Base-by-base conservation (phyloP, 2,888 invertebrate species). In the Rhagophthalmus giganteus region DNA sequence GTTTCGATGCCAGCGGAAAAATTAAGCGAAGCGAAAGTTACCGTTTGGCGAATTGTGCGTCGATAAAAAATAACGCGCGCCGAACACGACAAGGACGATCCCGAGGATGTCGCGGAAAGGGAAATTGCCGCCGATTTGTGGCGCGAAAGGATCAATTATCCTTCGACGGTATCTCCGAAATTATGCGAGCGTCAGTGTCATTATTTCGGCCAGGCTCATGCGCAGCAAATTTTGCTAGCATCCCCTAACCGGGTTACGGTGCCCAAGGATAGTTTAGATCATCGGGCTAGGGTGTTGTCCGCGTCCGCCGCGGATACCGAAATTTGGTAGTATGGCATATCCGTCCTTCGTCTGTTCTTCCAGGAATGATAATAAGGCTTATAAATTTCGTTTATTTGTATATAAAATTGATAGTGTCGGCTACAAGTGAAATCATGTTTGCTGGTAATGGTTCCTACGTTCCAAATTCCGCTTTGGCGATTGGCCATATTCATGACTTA, bases 1-100 rank as follows among this genome's bases (percentile, higher is more conserved):
- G n/a, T n/a, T n/a, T n/a, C n/a, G n/a, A n/a, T n/a, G n/a, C n/a
- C n/a, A 11, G 55, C 16, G 59, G 59, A 26, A 83, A 82, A 75
- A 78, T 90, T 33, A 88, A 88, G 74, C 85, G 91, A 52, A 89
- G 88, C 71, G 88, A 91, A 72, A 91, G 90, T 74, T 91, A 91
- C 70, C 84, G 89, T 58, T 80, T 88, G 73, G 91, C 91, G 9
- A 90, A 90, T 74, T 84, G 83, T 59, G 83, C 84, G 13, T 79
- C 84, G 56, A 12, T 15, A 2, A 14, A 13, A 16, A 50, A 44
- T 84, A 74, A 82, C 82, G 25, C 83, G 86, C 38, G 83, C 81
- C 73, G 85, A 82, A 69, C 77, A 78, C 68, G 71, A 78, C 14
- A 49, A 40, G 41, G 37, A 59, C 8, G 61, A 64, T 46, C 56